Evolutionary conservation across 1,140 invertebrate species (phyloP).

Genomic region (Berghia stephanieae): DNA sequence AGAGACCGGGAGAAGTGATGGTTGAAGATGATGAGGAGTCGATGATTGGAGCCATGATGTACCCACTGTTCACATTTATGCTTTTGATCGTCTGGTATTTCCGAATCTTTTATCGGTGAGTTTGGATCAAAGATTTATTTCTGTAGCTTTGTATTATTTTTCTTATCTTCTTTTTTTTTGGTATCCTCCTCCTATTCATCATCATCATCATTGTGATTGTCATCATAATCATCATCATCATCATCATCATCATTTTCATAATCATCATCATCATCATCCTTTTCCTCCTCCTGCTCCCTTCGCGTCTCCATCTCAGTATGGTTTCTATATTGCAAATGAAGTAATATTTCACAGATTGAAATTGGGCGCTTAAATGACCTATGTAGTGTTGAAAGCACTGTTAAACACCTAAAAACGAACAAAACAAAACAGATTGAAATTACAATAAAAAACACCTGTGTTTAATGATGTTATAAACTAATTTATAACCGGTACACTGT

Average conservation of each 20-base stretch:
- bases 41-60: conserved; percentile 58
- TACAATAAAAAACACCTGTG: too few species aligned
- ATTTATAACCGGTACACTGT: too few species aligned
- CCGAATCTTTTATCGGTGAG: conserved; percentile 71
- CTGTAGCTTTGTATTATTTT: too few species aligned
- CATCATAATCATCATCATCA: not conserved
- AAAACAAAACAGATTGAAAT: too few species aligned
- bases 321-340: too few species aligned
- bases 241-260: not conserved
- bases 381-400: too few species aligned
- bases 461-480: too few species aligned
- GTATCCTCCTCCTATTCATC: conserved; percentile 70
- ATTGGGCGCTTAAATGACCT: too few species aligned
- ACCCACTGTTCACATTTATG: conserved; percentile 70
- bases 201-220: not conserved
- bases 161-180: conserved; percentile 73
- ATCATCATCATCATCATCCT: not conserved
- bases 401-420: too few species aligned
- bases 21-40: conserved; percentile 37
- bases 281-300: not conserved
- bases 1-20: not conserved
- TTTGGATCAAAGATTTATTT: too few species aligned
- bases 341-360: too few species aligned
- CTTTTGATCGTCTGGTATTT: conserved; percentile 73
- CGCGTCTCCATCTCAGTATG: too few species aligned